Percentiles rank a stretch among this genome's conserved stretches.
These are phyloP conservation scores for Petromus typicus DNA, from an alignment of 2,113 vertebrate species.

Conservation along the genomic window DNA sequence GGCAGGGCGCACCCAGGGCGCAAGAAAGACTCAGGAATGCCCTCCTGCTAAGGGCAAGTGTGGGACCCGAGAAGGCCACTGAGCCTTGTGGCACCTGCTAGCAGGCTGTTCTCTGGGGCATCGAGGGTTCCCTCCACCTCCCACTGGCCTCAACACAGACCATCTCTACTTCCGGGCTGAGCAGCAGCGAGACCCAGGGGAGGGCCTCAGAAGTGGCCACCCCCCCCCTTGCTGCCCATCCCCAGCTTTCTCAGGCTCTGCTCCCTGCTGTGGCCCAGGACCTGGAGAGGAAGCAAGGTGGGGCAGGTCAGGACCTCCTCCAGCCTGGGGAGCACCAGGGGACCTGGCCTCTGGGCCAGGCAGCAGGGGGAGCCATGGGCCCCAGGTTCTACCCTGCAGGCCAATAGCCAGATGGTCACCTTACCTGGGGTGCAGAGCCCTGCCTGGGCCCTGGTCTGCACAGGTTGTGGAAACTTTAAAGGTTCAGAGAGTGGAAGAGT, in stretches of 20 bases:
- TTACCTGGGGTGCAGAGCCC: not conserved
- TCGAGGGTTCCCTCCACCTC: not conserved
- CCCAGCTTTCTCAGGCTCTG: not conserved
- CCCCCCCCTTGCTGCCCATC: accelerated
- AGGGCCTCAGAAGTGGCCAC: not conserved
- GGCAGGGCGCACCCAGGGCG: accelerated
- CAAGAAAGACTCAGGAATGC: not conserved
- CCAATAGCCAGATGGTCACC: not conserved
- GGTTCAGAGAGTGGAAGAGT: no score
- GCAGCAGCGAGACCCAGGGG: accelerated
- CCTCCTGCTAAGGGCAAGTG: not conserved
- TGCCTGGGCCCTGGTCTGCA: not conserved
- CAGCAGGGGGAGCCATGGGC: slow-evolving; percentile 68
- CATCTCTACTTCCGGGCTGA: accelerated
- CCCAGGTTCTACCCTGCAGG: not conserved
- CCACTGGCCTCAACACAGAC: not conserved
- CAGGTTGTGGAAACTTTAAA: no score
- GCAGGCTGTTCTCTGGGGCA: accelerated
- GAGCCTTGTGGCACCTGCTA: not conserved
- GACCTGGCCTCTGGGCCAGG: not conserved
- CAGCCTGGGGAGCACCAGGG: not conserved
- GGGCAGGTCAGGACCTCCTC: not conserved
- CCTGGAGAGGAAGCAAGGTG: not conserved
- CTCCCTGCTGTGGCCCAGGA: not conserved
- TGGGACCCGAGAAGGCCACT: not conserved